Percentiles rank a stretch among this genome's conserved stretches.
phyloP scores from a whole-genome alignment of 2,797 vertebrate genomes.

The Gambelia wislizenii region DNA sequence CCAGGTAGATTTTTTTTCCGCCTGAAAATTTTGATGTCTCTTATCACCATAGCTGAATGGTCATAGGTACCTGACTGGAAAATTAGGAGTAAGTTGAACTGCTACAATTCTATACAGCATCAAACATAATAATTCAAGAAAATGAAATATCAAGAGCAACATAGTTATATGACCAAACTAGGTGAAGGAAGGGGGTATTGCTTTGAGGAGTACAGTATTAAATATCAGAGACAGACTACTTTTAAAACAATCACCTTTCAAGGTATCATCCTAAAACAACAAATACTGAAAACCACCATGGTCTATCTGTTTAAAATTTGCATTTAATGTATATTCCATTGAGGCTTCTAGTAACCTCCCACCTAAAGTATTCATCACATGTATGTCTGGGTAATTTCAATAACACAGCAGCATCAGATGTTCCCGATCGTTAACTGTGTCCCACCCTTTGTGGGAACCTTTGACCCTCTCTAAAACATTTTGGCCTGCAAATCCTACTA shows the following conservation, averaged over 20 bases:
- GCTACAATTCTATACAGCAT: constrained; percentile 3
- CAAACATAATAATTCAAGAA: background rate
- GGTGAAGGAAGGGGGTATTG: background rate
- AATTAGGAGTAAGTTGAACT: constrained; percentile 22
- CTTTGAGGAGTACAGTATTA: background rate
- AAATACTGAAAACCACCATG: too few relatives aligned
- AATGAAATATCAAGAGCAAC: background rate
- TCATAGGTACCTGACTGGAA: background rate
- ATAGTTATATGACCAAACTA: background rate
- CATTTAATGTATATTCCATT: background rate
- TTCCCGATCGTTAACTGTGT: background rate
- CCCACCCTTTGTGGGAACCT: background rate
- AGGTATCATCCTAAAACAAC: background rate
- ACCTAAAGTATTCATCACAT: background rate
- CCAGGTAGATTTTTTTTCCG: background rate
- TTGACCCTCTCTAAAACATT: background rate
- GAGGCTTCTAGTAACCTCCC: background rate
- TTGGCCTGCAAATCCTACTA: background rate
- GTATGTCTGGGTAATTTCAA: background rate
- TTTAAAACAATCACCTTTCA: background rate
- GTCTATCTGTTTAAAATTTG: background rate
- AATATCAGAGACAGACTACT: background rate
- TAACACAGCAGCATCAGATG: background rate
- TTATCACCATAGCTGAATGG: background rate
- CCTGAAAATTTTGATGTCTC: background rate